A percentile compares a stretch with the other conserved stretches of the same genome.
phyloP scores from a whole-genome alignment of 2,888 invertebrate genomes.

The Horisme vitalbata region DNA sequence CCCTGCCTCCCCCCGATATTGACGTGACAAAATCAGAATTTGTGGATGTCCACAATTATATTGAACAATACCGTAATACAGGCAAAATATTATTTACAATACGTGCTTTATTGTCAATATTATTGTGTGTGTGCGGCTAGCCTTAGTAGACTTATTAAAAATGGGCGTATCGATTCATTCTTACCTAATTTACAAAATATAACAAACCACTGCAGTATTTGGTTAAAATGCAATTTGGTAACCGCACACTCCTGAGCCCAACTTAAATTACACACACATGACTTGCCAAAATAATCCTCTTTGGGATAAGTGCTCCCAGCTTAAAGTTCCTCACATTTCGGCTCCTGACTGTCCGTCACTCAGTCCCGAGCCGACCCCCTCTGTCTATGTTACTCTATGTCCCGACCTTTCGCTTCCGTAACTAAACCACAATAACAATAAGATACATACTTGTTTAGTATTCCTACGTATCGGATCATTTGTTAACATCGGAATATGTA shows the following conservation, averaged over 20 bases:
- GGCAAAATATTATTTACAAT: no score
- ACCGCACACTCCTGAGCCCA: slow-evolving; percentile 39
- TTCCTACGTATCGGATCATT: slow-evolving; percentile 48
- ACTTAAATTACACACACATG: slow-evolving; percentile 68
- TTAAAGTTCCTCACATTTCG: slow-evolving; percentile 34
- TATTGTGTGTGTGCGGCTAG: no score
- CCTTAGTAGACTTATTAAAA: no score
- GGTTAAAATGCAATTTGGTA: slow-evolving; percentile 29
- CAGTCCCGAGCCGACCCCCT: no score
- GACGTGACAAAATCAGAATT: no score
- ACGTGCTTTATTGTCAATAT: no score
- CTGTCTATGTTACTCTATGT: no score
- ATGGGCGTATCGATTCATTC: neutral
- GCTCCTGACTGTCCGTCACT: slow-evolving; percentile 38
- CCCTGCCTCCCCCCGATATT: no score
- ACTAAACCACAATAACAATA: no score
- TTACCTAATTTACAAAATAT: slow-evolving; percentile 1
- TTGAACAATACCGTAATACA: no score
- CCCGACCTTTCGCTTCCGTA: no score
- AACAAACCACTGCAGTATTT: slow-evolving; percentile 9
- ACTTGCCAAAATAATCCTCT: slow-evolving; percentile 44
- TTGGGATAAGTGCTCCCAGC: slow-evolving; percentile 20
- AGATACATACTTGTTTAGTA: slow-evolving; percentile 2
- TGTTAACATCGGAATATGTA: slow-evolving; percentile 52
- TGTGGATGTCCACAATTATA: no score